These are phyloP conservation scores for Molorchus minor DNA, from an alignment of 2,888 invertebrate species.

Conservation along the genomic window DNA sequence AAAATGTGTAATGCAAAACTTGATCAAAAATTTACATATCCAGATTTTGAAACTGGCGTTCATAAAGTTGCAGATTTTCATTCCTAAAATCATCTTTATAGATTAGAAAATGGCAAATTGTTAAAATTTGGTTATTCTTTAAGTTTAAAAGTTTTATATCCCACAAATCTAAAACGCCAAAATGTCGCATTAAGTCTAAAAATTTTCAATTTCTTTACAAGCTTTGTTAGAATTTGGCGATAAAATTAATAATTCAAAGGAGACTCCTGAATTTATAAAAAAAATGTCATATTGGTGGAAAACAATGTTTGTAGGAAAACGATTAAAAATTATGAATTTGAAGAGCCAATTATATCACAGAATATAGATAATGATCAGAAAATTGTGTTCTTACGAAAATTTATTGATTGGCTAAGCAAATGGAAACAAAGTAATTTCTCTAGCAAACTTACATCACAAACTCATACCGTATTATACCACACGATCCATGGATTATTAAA, in stretches of 20 bases:
- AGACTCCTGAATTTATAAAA: background rate
- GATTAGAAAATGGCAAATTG: constrained; percentile 25
- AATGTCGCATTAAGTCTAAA: constrained; percentile 3
- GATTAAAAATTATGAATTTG: background rate
- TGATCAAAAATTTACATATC: constrained; percentile 16
- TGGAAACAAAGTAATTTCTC: constrained; percentile 12
- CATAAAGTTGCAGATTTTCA: constrained; percentile 19
- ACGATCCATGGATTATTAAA: background rate
- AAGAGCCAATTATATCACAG: background rate
- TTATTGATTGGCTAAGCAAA: constrained; percentile 8
- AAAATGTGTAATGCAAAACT: constrained; percentile 14
- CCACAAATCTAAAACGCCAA: constrained; percentile 26
- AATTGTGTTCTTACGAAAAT: constrained; percentile 4
- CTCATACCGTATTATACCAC: constrained; percentile 1
- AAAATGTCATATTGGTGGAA: background rate
- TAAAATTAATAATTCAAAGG: background rate
- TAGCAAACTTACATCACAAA: constrained; percentile 9
- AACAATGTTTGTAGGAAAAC: constrained; percentile 12
- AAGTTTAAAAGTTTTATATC: constrained; percentile 27
- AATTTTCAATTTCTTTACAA: constrained; percentile 11
- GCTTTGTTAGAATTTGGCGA: constrained; percentile 7
- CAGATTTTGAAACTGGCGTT: constrained; percentile 16
- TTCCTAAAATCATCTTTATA: constrained; percentile 12
- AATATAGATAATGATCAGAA: background rate
- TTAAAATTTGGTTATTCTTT: constrained; percentile 27